Base-by-base conservation (phyloP, 2,797 vertebrate species). In the Sciaenops ocellatus region DNA sequence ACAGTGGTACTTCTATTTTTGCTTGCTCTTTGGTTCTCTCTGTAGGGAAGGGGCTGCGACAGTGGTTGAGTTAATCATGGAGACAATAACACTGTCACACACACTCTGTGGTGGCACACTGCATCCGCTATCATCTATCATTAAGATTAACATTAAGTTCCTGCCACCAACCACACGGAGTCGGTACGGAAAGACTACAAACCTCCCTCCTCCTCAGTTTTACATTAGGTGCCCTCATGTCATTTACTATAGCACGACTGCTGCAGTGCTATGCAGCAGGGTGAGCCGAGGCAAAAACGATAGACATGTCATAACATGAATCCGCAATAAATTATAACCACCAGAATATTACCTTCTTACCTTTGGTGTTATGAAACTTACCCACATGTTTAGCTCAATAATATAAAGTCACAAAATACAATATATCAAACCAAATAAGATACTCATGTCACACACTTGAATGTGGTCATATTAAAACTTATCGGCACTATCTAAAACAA, bases 101-200 rank as follows among this genome's bases (percentile, higher is more conserved):
- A 89, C 84, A 84, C 85, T 78, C 79, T 48, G 84, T 72, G 72
- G 87, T 26, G 13, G 73, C 79, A 84, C 57, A 48, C 76, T 50
- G 81, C 72, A 87, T 90, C 78, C 80, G 88, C 76, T 38, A 91
- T 92, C 91, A 93, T 93, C 87, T 85, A 82, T 93, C 93, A 93
- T 93, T 89, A 93, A 89, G 89, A 93, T 92, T 91, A 92, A 91
- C 92, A 91, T 89, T 90, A 93, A 90, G 72, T 88, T 85, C 79
- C 72, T 42, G 63, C 85, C 69, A 68, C 78, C 62, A 76, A 84
- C 59, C 80, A 65, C 77, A 80, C 63, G 26, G 74, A 78, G 81
- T 59, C 61, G 57, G 38, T 55, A 26, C 71, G 77, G 73, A 78
- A 70, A 56, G 62, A 82, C 72, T 66, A 44, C 69, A 63, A 42